Evolutionary conservation across 1,140 invertebrate genomes (phyloP), one percentile per base, ranked within the genome.

Genomic region (Hylyphantes graminicola): DNA sequence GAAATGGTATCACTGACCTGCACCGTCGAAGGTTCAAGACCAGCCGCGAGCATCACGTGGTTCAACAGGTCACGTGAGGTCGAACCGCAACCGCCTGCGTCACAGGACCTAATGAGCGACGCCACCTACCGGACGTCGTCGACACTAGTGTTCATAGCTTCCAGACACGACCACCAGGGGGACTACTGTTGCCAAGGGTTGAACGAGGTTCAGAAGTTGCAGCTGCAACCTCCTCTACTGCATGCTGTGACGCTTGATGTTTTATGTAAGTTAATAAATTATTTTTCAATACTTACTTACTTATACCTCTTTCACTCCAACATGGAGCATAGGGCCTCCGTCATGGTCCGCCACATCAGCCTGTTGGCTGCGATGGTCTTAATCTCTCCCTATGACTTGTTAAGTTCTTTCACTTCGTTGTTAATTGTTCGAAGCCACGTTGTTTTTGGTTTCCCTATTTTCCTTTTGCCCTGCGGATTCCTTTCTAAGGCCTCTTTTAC

Each of bases 31-130:
- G 88, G 88, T 15, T 86, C 88, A 2, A 76, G 88, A 81, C 88
- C 88, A n/a, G 86, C 87, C 7, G 88, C 88, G 4, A 82, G 79
- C 13, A 88, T 88, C 53, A 86, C 85, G 19, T 88, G 88, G 88
- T 88, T 87, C 80, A 88, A 88, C 80, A 65, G 87, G 13, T 87
- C 86, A 7, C 79, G 86, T 61, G 77, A 86, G 17, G 86, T 88
- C 0, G 53, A 68, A 5, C 87, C 86, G 0, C 85, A 86, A 57
- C 87, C 87, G 11, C 59, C 80, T 2, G 57, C 86, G 0, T 87
- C 82, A 5, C 85, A 74, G 19, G 87, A 88, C 19, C 67, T 87
- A 21, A 87, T 88, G 82, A 86, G 74, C 17, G 87, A 88, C 54
- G 87, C 87, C 12, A 88, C 87, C 12, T 88, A 85, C 61, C 63